Evolutionary conservation across 1,140 invertebrate genomes (phyloP), one percentile per base, ranked within the genome.

Genomic region (Drosophila nebulosa): DNA sequence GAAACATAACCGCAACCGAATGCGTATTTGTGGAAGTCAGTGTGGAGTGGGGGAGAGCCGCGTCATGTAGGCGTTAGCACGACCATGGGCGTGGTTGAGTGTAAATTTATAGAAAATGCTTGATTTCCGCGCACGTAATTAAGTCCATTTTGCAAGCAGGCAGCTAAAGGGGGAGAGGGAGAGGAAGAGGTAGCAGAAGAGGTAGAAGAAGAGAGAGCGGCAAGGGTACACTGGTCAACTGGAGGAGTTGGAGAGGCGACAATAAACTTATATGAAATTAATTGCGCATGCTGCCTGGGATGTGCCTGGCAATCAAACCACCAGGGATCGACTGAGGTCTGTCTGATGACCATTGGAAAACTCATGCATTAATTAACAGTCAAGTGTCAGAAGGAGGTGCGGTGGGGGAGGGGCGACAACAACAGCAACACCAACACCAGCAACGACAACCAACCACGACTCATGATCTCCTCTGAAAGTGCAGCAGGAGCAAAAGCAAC

Each of bases 221-320:
- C 35, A 14, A 14, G n/a, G 12, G 3, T 24, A 3, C 24, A 24
- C 24, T 24, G 24, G 24, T 24, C 2, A 32, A 32, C 30, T 32
- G 30, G 65, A 64, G 64, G 58, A 64, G 81, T 74, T 68, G 70
- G 39, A 88, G 70, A 86, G 81, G 81, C 78, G 81, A 86, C 81
- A 86, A 86, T 86, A 86, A 86, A 86, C 81, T 86, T 86, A 88
- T 86, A 86, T 88, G 78, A 86, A 86, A 86, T 86, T 86, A 86
- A 86, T 86, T 86, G 83, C 83, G 78, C 81, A 81, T 88, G 75
- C 78, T 81, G 81, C 64, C 71, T 66, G 52, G 26, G 26, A 39
- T 35, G 58, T 46, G 63, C 46, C 32, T 7, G 30, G 30, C 12
- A 32, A 50, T 51, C 12, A 59, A 51, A 57, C 64, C 67, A 76